Evolutionary conservation across 2,113 vertebrate genomes (phyloP).

Genomic region (Morone saxatilis): DNA sequence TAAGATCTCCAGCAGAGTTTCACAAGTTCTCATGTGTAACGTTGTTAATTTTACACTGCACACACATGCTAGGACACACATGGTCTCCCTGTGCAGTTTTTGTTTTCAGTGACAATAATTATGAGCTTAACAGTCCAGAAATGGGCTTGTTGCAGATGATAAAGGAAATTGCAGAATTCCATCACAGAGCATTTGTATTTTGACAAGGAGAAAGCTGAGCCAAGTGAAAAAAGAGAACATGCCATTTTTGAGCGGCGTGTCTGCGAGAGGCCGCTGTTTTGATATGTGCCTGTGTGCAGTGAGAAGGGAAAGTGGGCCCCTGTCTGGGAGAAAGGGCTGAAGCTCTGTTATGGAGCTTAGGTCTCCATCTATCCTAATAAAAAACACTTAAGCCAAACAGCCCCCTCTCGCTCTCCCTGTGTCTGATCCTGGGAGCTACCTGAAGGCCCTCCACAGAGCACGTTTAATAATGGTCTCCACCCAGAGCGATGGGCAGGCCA

Average conservation of each 20-base stretch:
- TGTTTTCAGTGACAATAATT: conserved; percentile 71
- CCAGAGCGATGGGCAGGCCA: conserved; percentile 32
- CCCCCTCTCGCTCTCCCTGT: conserved; percentile 68
- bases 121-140: conserved; percentile 64
- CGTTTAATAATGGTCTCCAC: conserved; percentile 77
- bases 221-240: conserved; percentile 67
- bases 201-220: conserved; percentile 73
- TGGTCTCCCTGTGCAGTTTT: conserved; percentile 12
- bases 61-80: conserved; percentile 5
- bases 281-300: conserved; percentile 75
- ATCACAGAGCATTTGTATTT: conserved; percentile 68
- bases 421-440: conserved; percentile 82
- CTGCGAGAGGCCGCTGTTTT: conserved; percentile 82
- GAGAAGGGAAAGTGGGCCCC: conserved; percentile 73
- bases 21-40: conserved; percentile 43
- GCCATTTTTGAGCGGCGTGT: conserved; percentile 65
- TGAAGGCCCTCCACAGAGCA: conserved; percentile 76
- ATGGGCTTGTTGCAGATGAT: conserved; percentile 60
- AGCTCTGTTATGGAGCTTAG: conserved; percentile 85
- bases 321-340: conserved; percentile 80
- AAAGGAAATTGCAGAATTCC: conserved; percentile 82
- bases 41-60: conserved; percentile 32
- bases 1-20: conserved; percentile 25
- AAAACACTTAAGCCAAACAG: conserved; percentile 86
- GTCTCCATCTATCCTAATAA: conserved; percentile 85